These are phyloP conservation scores for Pantherophis guttatus DNA, from an alignment of 2,113 vertebrate genomes.

Conservation along the genomic window DNA sequence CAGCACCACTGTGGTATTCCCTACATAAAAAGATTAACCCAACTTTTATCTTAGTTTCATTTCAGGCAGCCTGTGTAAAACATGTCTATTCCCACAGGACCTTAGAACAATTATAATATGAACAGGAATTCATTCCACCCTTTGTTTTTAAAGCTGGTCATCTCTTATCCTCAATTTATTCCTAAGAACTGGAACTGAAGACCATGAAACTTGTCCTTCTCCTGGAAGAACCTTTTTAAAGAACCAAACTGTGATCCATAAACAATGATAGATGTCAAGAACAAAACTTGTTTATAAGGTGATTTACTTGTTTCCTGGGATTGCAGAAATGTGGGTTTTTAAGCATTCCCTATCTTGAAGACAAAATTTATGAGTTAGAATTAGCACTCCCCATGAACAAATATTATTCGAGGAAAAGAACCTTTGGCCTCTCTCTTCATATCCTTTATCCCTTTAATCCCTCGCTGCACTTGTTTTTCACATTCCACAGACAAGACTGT, in stretches of 20 bases:
- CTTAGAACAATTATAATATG: background rate
- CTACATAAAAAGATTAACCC: background rate
- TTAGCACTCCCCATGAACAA: background rate
- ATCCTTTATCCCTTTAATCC: background rate
- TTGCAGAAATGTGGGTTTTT: background rate
- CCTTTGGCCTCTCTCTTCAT: background rate
- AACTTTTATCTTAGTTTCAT: background rate
- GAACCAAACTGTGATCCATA: background rate
- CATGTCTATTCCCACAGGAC: background rate
- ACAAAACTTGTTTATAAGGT: background rate
- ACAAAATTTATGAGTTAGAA: background rate
- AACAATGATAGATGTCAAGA: background rate
- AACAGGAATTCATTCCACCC: background rate
- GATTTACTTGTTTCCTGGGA: background rate
- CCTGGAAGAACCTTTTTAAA: background rate
- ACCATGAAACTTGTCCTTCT: background rate
- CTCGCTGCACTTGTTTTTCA: constrained; percentile 6
- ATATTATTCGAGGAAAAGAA: background rate
- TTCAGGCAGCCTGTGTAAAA: background rate
- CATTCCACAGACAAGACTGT: background rate
- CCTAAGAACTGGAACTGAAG: background rate
- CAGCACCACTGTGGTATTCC: background rate
- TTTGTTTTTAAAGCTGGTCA: background rate
- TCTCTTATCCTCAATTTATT: background rate
- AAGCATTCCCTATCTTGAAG: background rate